Evolutionary conservation across 1,140 invertebrate species (phyloP).

Genomic region (Metaphire vulgaris): DNA sequence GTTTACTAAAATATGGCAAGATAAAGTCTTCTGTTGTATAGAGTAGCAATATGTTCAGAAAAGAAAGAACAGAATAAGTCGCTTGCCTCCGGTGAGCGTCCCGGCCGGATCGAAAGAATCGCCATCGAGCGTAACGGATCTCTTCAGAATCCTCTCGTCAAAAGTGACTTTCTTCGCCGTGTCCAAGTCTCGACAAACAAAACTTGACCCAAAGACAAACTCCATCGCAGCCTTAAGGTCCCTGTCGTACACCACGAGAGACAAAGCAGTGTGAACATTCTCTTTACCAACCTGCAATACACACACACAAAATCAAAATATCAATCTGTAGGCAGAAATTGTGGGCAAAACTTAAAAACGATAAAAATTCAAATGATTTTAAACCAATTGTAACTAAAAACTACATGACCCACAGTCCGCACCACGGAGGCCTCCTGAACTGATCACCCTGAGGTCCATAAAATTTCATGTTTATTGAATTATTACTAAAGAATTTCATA

Average conservation of each 20-base stretch:
- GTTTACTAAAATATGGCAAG: too few species aligned
- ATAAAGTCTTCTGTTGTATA: too few species aligned
- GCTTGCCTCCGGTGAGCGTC: conserved; percentile 74
- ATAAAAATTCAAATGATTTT: not conserved
- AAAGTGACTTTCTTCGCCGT: conserved; percentile 71
- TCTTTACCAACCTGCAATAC: conserved; percentile 54
- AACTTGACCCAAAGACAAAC: conserved; percentile 77
- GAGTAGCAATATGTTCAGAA: too few species aligned
- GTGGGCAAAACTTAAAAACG: not conserved
- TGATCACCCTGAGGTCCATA: not conserved
- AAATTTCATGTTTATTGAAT: too few species aligned
- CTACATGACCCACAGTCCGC: too few species aligned
- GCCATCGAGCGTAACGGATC: conserved; percentile 82
- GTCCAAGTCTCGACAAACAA: conserved; percentile 76
- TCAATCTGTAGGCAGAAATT: too few species aligned
- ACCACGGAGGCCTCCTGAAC: too few species aligned
- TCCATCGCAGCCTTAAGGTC: conserved; percentile 70
- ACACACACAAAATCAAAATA: not conserved
- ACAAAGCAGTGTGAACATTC: conserved; percentile 75
- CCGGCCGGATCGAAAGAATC: conserved; percentile 86
- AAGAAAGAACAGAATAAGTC: too few species aligned
- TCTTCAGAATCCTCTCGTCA: conserved; percentile 63
- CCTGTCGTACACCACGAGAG: conserved; percentile 70
- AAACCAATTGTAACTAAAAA: not conserved
- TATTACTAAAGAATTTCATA: too few species aligned